Base-by-base conservation (phyloP, 1,140 invertebrate genomes). In the Augochlora pura region DNA sequence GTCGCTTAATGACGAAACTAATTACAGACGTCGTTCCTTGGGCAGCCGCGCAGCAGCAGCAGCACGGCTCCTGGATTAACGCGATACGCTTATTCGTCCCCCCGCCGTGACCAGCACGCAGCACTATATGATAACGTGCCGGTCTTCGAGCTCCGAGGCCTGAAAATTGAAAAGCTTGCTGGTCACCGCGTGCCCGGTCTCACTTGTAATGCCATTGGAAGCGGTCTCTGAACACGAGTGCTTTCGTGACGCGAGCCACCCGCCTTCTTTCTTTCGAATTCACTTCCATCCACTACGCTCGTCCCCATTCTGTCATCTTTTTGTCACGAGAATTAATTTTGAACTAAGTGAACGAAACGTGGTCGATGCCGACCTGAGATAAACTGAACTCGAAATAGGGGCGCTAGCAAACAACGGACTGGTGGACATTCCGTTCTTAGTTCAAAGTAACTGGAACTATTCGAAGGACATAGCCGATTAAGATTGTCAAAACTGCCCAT, bases 1-100 rank as follows among this genome's bases (percentile, higher is more conserved):
- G 87, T 87, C 83, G 80, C 89, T 88, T 91, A 88, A 90, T 86
- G 83, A 87, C 83, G 80, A 85, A 84, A 88, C 87, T 90, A 91
- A 91, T 91, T 90, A 91, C 81, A 83, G 83, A 83, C 81, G 62
- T 80, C 83, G 89, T 87, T 84, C 65, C 46, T 64, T 64, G 69
- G 63, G 70, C 85, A 66, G 54, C 81, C 66, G 79, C 77, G 54
- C 54, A 60, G 2, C 59, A 75, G 2, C 59, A 75, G 73, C 74
- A 73, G 70, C 77, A 75, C 80, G 75, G 80, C 66, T 83, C 69
- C 63, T 23, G 68, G 86, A 91, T 91, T 91, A 87, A 88, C 87
- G 86, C 90, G 88, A 90, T 87, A 80, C 82, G 85, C 68, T 82
- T 82, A 66, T 64, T 57, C 66, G 67, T 83, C 77, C 52, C 70